Evolutionary conservation across 1,140 invertebrate genomes (phyloP).

Genomic region (Asobara japonica): DNA sequence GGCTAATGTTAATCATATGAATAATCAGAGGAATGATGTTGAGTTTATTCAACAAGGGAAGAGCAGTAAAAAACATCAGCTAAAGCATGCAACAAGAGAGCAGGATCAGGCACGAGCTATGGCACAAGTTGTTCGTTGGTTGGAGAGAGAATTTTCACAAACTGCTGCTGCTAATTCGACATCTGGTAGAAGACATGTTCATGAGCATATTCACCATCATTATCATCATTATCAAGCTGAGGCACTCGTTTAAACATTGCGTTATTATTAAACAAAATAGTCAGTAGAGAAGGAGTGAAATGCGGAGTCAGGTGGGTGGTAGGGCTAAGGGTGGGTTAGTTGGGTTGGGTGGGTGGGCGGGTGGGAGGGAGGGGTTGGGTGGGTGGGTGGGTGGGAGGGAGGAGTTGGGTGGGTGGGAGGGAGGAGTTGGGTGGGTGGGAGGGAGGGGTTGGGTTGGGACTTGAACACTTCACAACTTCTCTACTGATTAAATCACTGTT

Average conservation of each 20-base stretch:
- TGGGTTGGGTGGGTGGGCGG: no score
- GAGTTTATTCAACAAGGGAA: conserved; percentile 50
- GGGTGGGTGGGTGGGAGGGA: not conserved
- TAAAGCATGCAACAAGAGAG: conserved; percentile 74
- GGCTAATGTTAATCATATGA: conserved; percentile 40
- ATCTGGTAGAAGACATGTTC: conserved; percentile 70
- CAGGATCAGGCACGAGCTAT: conserved; percentile 77
- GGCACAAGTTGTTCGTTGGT: conserved; percentile 72
- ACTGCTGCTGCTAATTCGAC: conserved; percentile 51
- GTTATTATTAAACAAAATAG: conserved; percentile 35
- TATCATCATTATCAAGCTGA: conserved; percentile 78
- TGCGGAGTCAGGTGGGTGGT: no score
- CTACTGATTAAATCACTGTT: not conserved
- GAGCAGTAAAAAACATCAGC: conserved; percentile 68
- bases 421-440: no score
- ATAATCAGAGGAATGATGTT: conserved; percentile 49
- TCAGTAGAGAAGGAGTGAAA: not conserved
- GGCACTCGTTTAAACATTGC: conserved; percentile 53
- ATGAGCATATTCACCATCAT: conserved; percentile 86
- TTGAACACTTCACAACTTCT: not conserved
- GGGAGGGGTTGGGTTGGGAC: no score
- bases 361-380: no score
- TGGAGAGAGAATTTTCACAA: conserved; percentile 68
- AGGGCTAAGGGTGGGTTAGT: not conserved
- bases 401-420: not conserved